Conservation (phyloP, 2,113 vertebrate genomes). For the Baryphthengus martii region DNA sequence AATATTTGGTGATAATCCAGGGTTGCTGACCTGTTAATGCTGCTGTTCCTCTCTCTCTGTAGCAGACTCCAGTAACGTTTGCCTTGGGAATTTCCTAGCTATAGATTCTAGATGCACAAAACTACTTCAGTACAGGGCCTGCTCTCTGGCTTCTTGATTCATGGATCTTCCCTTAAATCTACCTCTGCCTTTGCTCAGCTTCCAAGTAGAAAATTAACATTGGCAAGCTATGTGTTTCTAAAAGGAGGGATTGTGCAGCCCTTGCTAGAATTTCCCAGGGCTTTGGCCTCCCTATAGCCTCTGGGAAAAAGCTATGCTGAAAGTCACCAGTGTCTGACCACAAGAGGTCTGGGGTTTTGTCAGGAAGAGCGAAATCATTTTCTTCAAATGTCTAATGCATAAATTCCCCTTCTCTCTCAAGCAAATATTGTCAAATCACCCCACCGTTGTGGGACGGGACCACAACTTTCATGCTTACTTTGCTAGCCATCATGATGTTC, state of each 20-base stretch:
- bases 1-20: background rate
- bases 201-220: background rate
- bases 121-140: background rate
- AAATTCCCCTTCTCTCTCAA: background rate
- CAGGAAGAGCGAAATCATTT: background rate
- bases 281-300: background rate
- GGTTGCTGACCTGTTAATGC: background rate
- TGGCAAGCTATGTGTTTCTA: background rate
- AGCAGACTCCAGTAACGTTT: background rate
- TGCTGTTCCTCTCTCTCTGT: background rate
- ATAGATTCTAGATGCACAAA: background rate
- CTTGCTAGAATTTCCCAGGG: background rate
- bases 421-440: background rate
- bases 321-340: slow-evolving; percentile 11
- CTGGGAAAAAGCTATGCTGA: slow-evolving; percentile 17
- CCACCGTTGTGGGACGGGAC: background rate
- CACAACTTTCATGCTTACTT: slow-evolving; percentile 28
- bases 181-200: background rate
- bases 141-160: background rate
- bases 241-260: slow-evolving; percentile 3
- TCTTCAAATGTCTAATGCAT: background rate
- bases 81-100: background rate
- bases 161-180: background rate
- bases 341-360: background rate
- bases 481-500: slow-evolving; percentile 31